Conservation (phyloP, 2,888 invertebrate genomes). For the Buathra laborator region DNA sequence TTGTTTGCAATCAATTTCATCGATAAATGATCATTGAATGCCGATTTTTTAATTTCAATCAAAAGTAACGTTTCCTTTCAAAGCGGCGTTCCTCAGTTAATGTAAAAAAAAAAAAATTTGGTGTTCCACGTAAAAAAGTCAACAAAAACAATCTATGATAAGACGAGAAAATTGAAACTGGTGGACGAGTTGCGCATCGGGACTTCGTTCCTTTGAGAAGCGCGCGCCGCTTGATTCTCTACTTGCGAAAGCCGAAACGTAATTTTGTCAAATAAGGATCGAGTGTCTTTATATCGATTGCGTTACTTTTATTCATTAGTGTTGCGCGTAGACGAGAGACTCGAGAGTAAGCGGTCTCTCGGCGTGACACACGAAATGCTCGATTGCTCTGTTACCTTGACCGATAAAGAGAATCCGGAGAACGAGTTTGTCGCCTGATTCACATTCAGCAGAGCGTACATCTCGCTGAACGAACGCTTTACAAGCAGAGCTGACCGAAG, state of each 20-base stretch:
- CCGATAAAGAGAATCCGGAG: conserved; percentile 77
- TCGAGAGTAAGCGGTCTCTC: conserved; percentile 2
- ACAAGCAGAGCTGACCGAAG: not conserved
- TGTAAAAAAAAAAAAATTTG: too few species aligned
- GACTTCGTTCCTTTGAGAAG: not conserved
- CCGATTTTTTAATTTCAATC: too few species aligned
- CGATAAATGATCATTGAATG: too few species aligned
- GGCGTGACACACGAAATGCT: conserved; percentile 5
- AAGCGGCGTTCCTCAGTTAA: too few species aligned
- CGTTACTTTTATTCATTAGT: conserved; percentile 76
- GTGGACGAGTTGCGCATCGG: not conserved
- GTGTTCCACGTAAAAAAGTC: too few species aligned
- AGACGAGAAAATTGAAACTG: not conserved
- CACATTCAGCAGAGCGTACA: conserved; percentile 59
- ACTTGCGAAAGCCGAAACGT: conserved; percentile 68
- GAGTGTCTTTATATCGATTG: conserved; percentile 67
- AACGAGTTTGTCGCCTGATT: conserved; percentile 66
- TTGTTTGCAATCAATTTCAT: too few species aligned
- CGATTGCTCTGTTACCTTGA: conserved; percentile 73
- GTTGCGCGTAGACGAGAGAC: conserved; percentile 63
- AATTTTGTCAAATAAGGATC: conserved; percentile 73
- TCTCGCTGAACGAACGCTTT: not conserved
- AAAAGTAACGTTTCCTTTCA: too few species aligned
- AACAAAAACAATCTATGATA: not conserved
- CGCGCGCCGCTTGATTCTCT: conserved; percentile 4